Evolutionary conservation across 2,888 invertebrate species (phyloP), one percentile per base, ranked within the genome.

Genomic region (Drosophila helvetica): DNA sequence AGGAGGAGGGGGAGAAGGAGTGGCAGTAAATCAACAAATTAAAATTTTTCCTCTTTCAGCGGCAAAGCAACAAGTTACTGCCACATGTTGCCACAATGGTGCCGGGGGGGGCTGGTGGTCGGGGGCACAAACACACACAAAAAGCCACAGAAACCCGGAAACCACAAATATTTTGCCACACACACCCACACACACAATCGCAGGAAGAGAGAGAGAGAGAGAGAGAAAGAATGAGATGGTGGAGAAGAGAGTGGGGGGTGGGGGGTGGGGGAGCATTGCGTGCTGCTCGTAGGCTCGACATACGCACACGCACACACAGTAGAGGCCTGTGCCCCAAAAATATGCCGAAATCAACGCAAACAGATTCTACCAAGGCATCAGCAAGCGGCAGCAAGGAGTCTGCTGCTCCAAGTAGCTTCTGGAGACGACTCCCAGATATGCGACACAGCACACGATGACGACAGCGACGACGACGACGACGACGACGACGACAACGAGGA

Each of bases 301-400:
- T 69, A 88, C 84, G 81, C 86, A 84, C 75, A 84, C 78, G 66
- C 66, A 71, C 27, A 22, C 56, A 74, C 53, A 56, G 47, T 12
- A 38, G 38, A 38, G 38, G 38, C 38, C 38, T 57, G 67, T 68
- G 64, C 17, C 15, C 17, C 57, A 74, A 89, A 86, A 89, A 86
- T 88, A 88, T 89, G 89, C 86, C 89, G 86, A 86, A 89, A 84
- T 86, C 86, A 89, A 86, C 86, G 88, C 88, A 89, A 86, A 86
- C 89, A 86, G 88, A 79, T 86, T 86, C 68, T 74, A 86, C 88
- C 87, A 79, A 89, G 86, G 50, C 64, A 80, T 43, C 86, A 86
- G 89, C 51, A 86, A 61, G 51, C 9, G 6, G 61, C 47, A 85
- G 68, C 72, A 77, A 70, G 62, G 53, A 53, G 65, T 46, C 65